Evolutionary conservation across 2,113 vertebrate genomes (phyloP).

Genomic region (Zapornia atra): DNA sequence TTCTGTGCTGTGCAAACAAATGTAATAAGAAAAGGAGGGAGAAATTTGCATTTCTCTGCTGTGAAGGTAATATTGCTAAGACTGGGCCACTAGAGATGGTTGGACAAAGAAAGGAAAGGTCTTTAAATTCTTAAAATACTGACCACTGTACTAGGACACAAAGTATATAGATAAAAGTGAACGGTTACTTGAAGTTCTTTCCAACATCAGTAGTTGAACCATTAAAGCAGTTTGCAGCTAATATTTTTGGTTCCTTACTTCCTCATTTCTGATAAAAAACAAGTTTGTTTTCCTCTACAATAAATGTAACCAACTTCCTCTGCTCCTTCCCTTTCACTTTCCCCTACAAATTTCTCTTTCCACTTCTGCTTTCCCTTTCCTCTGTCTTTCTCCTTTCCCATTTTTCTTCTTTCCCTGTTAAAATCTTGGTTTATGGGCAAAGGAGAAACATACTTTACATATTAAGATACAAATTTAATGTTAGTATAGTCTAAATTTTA

Average conservation of each 20-base stretch:
- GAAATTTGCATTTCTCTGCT: background rate
- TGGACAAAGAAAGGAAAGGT: background rate
- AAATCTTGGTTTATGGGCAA: background rate
- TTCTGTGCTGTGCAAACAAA: slow-evolving; percentile 2
- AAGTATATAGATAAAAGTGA: background rate
- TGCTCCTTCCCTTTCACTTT: background rate
- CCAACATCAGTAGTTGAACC: fast-evolving
- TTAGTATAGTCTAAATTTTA: background rate
- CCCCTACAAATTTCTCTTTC: background rate
- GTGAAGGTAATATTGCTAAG: background rate
- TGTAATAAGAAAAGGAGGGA: background rate
- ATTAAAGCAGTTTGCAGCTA: background rate
- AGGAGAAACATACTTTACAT: background rate
- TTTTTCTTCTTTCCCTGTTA: background rate
- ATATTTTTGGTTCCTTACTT: background rate
- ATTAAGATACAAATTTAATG: background rate
- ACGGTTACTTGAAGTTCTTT: background rate
- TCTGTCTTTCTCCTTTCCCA: background rate
- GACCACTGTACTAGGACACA: background rate
- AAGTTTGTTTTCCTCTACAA: background rate
- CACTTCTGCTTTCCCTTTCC: background rate
- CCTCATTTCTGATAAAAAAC: background rate
- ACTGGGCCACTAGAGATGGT: background rate
- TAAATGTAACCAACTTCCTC: background rate
- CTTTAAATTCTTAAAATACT: background rate